phyloP scores from a whole-genome alignment of 2,888 invertebrate species.

The Thelaira solivaga region DNA sequence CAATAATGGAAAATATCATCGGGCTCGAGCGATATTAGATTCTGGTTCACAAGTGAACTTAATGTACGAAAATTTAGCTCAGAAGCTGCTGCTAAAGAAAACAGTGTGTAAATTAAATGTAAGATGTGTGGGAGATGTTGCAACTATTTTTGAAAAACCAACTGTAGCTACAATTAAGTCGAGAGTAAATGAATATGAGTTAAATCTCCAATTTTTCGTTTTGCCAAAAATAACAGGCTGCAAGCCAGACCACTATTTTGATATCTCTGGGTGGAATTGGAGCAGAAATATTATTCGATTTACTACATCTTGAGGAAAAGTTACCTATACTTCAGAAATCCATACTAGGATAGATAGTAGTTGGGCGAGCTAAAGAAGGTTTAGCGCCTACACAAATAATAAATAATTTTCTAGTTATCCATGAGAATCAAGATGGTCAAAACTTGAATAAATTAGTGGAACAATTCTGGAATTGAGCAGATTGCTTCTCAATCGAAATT shows the following conservation, averaged over 20 bases:
- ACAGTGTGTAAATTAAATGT: conserved; percentile 8
- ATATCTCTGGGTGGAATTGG: background rate
- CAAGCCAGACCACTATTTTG: conserved; percentile 1
- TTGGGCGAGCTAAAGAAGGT: background rate
- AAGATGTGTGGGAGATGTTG: conserved; percentile 4
- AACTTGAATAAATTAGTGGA: background rate
- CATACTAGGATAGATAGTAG: conserved; percentile 33
- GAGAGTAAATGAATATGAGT: conserved; percentile 15
- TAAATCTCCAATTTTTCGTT: background rate
- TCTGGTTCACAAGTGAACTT: conserved; percentile 45
- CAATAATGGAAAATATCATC: conserved; percentile 25
- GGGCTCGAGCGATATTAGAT: conserved; percentile 38
- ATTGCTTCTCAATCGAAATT: too few relatives aligned
- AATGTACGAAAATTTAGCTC: background rate
- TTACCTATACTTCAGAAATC: conserved; percentile 35
- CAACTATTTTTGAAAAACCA: conserved; percentile 14
- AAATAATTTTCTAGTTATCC: background rate
- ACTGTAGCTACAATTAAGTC: conserved; percentile 24
- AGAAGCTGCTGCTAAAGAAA: background rate
- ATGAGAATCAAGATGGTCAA: background rate
- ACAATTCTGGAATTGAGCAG: conserved; percentile 4
- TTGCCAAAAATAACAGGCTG: conserved; percentile 18
- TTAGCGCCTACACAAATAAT: background rate
- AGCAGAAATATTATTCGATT: conserved; percentile 6
- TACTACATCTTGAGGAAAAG: conserved; percentile 9